phyloP scores from a whole-genome alignment of 2,888 invertebrate species.

The Limnephilus rhombicus region DNA sequence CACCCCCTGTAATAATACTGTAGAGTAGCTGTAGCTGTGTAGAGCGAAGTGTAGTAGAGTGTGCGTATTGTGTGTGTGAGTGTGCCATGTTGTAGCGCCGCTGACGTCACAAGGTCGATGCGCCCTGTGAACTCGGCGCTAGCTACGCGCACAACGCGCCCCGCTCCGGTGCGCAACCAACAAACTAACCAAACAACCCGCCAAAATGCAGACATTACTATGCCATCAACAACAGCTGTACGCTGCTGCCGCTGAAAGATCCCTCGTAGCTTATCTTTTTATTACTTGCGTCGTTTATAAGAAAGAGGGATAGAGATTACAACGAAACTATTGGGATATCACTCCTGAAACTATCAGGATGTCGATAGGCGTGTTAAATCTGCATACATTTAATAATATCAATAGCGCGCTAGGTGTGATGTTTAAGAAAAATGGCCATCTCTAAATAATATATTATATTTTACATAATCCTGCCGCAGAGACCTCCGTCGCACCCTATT shows the following conservation, averaged over 20 bases:
- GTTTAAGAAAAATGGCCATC: no score
- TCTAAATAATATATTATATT: no score
- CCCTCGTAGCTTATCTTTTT: neutral
- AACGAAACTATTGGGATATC: no score
- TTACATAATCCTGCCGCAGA: no score
- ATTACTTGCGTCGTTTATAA: no score
- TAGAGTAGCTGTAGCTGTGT: no score
- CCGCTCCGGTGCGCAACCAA: neutral
- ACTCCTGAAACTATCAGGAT: no score
- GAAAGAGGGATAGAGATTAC: no score
- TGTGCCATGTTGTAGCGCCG: neutral
- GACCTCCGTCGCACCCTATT: no score
- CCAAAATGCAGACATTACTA: neutral
- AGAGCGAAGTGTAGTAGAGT: neutral
- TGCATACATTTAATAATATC: no score
- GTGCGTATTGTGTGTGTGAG: neutral
- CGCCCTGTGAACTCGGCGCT: conserved; percentile 34
- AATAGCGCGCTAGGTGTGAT: no score
- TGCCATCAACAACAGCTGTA: neutral
- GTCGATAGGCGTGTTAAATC: no score
- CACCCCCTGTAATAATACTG: neutral
- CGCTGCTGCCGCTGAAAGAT: neutral
- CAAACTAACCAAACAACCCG: neutral
- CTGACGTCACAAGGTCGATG: conserved; percentile 36
- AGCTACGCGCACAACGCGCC: neutral